Percentiles rank a stretch among this genome's conserved stretches.
phyloP scores from a whole-genome alignment of 2,113 vertebrate genomes.

The Syngnathus scovelli region DNA sequence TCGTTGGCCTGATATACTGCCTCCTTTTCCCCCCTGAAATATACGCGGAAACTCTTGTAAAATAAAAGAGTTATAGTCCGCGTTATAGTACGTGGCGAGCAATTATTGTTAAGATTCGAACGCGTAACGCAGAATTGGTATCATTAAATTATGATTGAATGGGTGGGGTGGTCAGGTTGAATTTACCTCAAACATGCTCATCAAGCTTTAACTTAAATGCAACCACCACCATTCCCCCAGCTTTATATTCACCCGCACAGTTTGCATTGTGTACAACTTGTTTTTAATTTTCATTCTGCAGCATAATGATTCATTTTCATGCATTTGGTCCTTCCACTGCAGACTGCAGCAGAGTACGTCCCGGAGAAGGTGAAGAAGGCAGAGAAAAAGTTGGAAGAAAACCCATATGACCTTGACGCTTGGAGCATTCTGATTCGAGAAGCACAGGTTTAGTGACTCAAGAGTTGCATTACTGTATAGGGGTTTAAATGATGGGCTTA shows the following conservation, averaged over 20 bases:
- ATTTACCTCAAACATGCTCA: not conserved
- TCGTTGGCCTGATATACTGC: no score
- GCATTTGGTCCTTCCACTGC: constrained; percentile 22
- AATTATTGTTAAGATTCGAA: not conserved
- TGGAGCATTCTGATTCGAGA: constrained; percentile 99
- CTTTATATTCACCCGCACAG: not conserved
- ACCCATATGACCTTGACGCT: constrained; percentile 99
- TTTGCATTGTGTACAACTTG: no score
- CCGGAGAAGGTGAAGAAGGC: constrained; percentile 99
- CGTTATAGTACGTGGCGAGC: no score
- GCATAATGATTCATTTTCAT: constrained; percentile 10
- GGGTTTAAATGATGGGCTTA: constrained; percentile 58
- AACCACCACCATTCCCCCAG: no score
- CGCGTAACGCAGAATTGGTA: no score
- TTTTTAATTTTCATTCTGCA: not conserved
- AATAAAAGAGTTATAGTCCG: no score
- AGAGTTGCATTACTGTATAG: constrained; percentile 88
- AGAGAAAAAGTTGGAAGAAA: constrained; percentile 99
- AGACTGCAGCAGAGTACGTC: constrained; percentile 92
- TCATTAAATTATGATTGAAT: not conserved
- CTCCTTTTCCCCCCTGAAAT: not conserved
- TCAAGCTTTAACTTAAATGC: not conserved
- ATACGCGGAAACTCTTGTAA: not conserved
- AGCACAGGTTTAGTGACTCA: constrained; percentile 99
- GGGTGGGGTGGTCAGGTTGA: no score